Evolutionary conservation across 1,140 invertebrate genomes (phyloP), one percentile per base, ranked within the genome.

Genomic region (Argopecten irradians): DNA sequence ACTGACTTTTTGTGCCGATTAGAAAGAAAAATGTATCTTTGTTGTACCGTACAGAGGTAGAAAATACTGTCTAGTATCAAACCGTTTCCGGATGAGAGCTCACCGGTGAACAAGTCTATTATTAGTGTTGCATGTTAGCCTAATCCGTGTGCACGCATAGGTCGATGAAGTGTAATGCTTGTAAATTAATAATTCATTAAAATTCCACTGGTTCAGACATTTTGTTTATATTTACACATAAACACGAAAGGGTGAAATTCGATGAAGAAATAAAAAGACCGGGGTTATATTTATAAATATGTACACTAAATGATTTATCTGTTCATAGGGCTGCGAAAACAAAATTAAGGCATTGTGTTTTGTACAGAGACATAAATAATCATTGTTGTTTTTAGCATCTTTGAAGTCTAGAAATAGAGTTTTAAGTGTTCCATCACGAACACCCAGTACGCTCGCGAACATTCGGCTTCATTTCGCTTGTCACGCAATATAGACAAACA

Each of bases 1-100:
- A 71, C 55, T 71, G n/a, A n/a, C 22, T 71, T 71, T 71, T 71
- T 71, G 7, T 5, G 22, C 55, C 22, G 55, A 71, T 71, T n/a
- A n/a, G 28, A 71, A 71, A 71, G 55, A 71, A 71, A 71, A 71
- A 71, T 71, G 55, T 71, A 71, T 71, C 55, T 71, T 71, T 71
- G 55, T 71, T 71, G 55, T 71, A 16, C 55, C 28, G 55, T n/a
- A 71, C 5, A 71, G 55, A 71, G n/a, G 0, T 71, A 71, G 55
- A 71, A 71, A 28, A 71, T 71, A 71, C 55, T n/a, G 55, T 28
- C 55, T 71, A 71, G 55, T 71, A 71, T 71, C 55, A 71, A 71
- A 71, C 55, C 28, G 22, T n/a, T 71, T 71, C 55, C 55, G 55
- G 55, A 71, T 71, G 55, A 71, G 22, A 28, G 55, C 55, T 28